Percentiles rank a stretch among this genome's conserved stretches.
phyloP scores from a whole-genome alignment of 2,888 invertebrate species.

The Oxystoma pomonae region DNA sequence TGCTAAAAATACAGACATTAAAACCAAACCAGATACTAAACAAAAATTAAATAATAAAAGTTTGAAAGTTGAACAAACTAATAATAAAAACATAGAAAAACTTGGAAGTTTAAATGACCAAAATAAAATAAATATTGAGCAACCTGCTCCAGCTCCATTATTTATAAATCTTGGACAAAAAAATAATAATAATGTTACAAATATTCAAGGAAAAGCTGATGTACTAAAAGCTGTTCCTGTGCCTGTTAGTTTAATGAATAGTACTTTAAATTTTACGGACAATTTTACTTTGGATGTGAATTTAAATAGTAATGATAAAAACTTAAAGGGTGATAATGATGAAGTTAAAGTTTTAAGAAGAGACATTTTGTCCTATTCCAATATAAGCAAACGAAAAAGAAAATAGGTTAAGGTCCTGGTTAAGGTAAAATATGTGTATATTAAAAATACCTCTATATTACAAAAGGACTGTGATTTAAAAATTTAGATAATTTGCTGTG shows the following conservation, averaged over 20 bases:
- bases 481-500: too few species aligned
- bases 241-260: constrained; percentile 5
- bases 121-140: background rate
- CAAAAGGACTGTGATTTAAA: too few species aligned
- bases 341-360: constrained; percentile 22
- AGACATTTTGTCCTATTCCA: constrained; percentile 19
- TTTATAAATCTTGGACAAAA: constrained; percentile 8
- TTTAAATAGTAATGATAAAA: background rate
- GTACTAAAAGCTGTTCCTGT: constrained; percentile 17
- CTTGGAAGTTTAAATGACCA: too few species aligned
- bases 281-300: background rate
- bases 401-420: too few species aligned
- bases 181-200: constrained; percentile 7
- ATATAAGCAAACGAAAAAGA: too few species aligned
- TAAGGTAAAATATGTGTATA: too few species aligned
- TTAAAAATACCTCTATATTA: too few species aligned
- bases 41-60: constrained; percentile 14
- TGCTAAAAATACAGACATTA: background rate
- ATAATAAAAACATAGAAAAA: background rate
- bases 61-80: background rate
- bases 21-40: background rate
- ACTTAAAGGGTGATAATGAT: constrained; percentile 2
- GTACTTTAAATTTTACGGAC: background rate
- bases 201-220: background rate
- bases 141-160: background rate